These are phyloP conservation scores for Oreochromis niloticus DNA, from an alignment of 2,113 vertebrate species.

Conservation along the genomic window DNA sequence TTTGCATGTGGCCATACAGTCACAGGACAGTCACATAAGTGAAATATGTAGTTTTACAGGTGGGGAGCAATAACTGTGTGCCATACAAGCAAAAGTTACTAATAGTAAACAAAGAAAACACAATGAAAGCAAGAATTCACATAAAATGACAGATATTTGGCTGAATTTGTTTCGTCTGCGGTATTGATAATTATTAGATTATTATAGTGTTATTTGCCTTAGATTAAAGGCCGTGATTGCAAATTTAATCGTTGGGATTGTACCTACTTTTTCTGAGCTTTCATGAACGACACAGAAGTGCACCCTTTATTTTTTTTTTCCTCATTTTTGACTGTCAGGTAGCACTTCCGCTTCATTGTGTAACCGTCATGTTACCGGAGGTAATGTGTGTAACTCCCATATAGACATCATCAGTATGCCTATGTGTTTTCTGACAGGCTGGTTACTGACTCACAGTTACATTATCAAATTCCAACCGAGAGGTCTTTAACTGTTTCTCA, in stretches of 20 bases:
- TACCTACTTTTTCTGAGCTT: not conserved
- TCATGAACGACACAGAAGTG: fast-evolving
- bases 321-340: not conserved
- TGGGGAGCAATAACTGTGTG: not conserved
- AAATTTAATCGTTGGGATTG: not conserved
- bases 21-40: not conserved
- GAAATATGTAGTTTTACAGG: not conserved
- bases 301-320: fast-evolving
- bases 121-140: not conserved
- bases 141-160: not conserved
- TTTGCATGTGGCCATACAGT: not conserved
- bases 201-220: not conserved
- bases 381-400: not conserved
- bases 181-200: not conserved
- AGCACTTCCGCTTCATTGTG: fast-evolving
- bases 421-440: not conserved
- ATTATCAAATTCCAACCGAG: not conserved
- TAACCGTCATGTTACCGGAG: not conserved
- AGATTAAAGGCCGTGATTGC: not conserved
- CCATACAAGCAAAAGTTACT: not conserved
- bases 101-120: not conserved
- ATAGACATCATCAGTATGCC: not conserved
- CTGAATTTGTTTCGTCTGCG: not conserved
- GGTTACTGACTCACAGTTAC: not conserved
- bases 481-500: not conserved